Percentiles rank a stretch among this genome's conserved stretches.
phyloP scores from a whole-genome alignment of 1,140 invertebrate species.

The Dermatophagoides farinae region DNA sequence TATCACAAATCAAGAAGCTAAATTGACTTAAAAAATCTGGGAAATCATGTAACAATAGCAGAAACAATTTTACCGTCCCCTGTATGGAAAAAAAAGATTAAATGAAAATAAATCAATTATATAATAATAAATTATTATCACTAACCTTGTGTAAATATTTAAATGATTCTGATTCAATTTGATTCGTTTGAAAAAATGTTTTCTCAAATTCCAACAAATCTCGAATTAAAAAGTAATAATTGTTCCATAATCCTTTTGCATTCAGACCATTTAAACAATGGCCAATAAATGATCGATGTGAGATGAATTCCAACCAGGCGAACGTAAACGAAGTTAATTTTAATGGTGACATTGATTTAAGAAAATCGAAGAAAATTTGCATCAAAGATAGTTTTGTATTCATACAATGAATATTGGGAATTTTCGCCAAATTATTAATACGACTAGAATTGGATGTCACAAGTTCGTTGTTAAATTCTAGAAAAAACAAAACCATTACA shows the following conservation, averaged over 20 bases:
- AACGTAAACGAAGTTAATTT: slow-evolving; percentile 90
- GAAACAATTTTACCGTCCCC: slow-evolving; percentile 75
- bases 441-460: too few species aligned
- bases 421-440: too few species aligned
- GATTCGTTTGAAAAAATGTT: slow-evolving; percentile 87
- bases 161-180: slow-evolving; percentile 65
- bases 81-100: slow-evolving; percentile 24
- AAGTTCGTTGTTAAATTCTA: slow-evolving; percentile 54
- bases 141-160: slow-evolving; percentile 59
- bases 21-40: slow-evolving; percentile 98
- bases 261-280: slow-evolving; percentile 1
- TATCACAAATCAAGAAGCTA: slow-evolving; percentile 97
- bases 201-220: slow-evolving; percentile 91
- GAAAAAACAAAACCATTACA: slow-evolving; percentile 88
- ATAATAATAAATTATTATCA: background rate
- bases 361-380: slow-evolving; percentile 46
- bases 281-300: slow-evolving; percentile 81
- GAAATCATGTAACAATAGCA: slow-evolving; percentile 93
- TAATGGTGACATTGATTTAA: slow-evolving; percentile 75
- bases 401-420: slow-evolving; percentile 37
- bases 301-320: slow-evolving; percentile 91
- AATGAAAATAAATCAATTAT: background rate
- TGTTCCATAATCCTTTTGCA: slow-evolving; percentile 28
- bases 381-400: slow-evolving; percentile 60
- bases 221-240: slow-evolving; percentile 64